Base-by-base conservation (phyloP, 2,113 vertebrate genomes). In the Acanthochromis polyacanthus region DNA sequence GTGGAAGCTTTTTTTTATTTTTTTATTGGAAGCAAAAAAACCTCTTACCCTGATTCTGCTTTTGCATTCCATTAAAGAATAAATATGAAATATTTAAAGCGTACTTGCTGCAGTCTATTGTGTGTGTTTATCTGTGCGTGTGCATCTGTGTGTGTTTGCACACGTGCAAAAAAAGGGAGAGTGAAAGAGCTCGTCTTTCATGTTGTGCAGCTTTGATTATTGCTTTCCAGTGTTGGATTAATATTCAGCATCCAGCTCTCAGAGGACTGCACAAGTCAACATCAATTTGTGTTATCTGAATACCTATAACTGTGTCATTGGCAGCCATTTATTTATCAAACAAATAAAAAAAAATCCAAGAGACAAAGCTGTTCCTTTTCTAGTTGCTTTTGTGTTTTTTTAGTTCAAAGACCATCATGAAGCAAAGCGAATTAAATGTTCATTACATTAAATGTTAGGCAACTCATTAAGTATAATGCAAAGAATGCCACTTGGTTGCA, bases 161-260 rank as follows among this genome's bases (percentile, higher is more conserved):
- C 28, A 57, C 69, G 75, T 71, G 71, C 40, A 69, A 57, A 68
- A 68, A 56, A 76, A 48, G 36, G 30, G 66, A 58, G 79, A 80
- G 43, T 30, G 64, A 68, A 62, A 81, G 64, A 60, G 60, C 71
- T 80, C 6, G 0, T 76, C 87, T 90, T 89, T 93, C 67, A 82
- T 91, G 84, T 89, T 82, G 56, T 58, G 73, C 65, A 64, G 82
- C 89, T 89, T 92, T 92, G 86, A 95, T 92, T 89, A 87, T 87
- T 86, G 69, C 89, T 90, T 89, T 80, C 72, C 73, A 80, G 75
- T 56, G 73, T 85, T 78, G 76, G 77, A 91, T 90, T 91, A 88
- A 88, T 86, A 92, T 91, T 92, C 84, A 88, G 73, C 77, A 46
- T 68, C 68, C 55, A 56, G 58, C 67, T 82, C 88, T 92, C 86